phyloP scores from a whole-genome alignment of 2,113 vertebrate species.

The Myanophis thanlyinensis region DNA sequence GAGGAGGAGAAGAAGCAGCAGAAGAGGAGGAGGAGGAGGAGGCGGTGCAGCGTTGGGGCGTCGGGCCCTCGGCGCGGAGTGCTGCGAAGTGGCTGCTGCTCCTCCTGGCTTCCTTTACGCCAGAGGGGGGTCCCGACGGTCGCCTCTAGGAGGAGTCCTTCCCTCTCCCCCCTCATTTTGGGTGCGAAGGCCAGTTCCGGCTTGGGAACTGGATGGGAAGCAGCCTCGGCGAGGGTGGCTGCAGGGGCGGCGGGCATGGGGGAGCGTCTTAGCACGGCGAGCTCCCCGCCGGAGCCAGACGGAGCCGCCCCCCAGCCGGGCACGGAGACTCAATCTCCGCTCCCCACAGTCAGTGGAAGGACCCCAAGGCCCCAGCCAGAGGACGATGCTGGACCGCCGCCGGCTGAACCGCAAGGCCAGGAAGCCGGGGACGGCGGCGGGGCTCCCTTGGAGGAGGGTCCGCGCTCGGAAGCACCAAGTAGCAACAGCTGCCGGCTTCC shows the following conservation, averaged over 20 bases:
- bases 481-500: constrained; percentile 40
- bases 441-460: constrained; percentile 25
- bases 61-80: neutral
- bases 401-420: constrained; percentile 28
- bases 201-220: constrained; percentile 63
- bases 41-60: constrained; percentile 8
- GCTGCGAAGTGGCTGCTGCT: constrained; percentile 4
- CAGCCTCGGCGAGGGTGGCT: constrained; percentile 62
- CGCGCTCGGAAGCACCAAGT: constrained; percentile 22
- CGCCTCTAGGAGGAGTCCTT: neutral
- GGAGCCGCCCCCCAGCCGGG: constrained; percentile 31
- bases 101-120: no score
- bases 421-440: neutral
- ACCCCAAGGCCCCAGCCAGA: constrained; percentile 46
- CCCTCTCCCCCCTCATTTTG: neutral
- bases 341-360: constrained; percentile 41
- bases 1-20: no score
- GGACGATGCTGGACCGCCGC: constrained; percentile 6
- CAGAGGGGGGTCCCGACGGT: neutral
- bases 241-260: constrained; percentile 78
- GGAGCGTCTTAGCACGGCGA: constrained; percentile 75
- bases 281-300: constrained; percentile 20
- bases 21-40: accelerated
- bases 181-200: neutral
- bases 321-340: neutral